Evolutionary conservation across 2,797 vertebrate genomes (phyloP).

Genomic region (Hirundo rustica): DNA sequence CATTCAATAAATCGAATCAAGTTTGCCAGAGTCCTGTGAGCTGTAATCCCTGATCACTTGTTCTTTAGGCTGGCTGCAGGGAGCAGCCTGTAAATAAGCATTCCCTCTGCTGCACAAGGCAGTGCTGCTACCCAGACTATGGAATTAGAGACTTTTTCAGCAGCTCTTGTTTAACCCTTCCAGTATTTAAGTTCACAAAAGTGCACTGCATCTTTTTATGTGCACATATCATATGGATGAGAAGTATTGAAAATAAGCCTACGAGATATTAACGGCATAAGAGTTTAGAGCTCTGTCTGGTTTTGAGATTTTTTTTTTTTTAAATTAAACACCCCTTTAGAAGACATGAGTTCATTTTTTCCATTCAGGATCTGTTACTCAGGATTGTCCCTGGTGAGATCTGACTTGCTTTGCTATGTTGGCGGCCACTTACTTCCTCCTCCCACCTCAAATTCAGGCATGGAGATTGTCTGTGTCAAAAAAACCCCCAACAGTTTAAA

Average conservation of each 20-base stretch:
- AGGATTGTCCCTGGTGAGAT: neutral
- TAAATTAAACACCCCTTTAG: neutral
- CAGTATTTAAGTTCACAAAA: neutral
- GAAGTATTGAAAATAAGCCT: neutral
- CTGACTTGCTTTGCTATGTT: neutral
- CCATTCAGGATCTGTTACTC: neutral
- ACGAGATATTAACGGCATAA: fast-evolving
- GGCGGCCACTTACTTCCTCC: neutral
- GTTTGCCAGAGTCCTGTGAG: neutral
- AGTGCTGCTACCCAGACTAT: neutral
- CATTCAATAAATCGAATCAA: neutral
- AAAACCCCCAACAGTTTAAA: neutral
- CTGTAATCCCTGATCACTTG: neutral
- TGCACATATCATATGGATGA: neutral
- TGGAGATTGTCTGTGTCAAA: neutral
- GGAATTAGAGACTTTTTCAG: neutral
- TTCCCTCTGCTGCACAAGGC: neutral
- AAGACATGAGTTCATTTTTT: neutral
- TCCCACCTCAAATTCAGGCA: neutral
- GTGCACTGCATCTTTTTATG: fast-evolving
- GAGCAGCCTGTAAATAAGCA: neutral
- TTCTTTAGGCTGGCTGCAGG: neutral
- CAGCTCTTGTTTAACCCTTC: neutral
- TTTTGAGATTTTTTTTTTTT: neutral
- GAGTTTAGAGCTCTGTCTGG: neutral